These are phyloP conservation scores for Hassar affinis DNA, from an alignment of 2,113 vertebrate genomes.

Conservation along the genomic window DNA sequence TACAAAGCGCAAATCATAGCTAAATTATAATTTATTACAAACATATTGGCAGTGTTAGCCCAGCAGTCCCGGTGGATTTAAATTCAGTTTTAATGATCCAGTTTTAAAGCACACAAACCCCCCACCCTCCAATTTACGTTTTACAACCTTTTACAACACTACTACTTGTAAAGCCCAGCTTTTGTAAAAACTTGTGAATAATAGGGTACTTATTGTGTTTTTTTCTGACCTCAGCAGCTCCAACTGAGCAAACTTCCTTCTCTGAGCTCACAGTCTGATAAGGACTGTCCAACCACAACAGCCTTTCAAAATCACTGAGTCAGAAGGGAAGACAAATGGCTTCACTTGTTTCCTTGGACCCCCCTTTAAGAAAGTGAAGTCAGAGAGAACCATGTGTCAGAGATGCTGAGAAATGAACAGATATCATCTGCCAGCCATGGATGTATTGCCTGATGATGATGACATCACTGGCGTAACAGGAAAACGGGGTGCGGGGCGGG, in stretches of 20 bases:
- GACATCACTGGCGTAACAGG: slow-evolving; percentile 68
- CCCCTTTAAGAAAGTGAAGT: slow-evolving; percentile 43
- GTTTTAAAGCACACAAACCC: neutral
- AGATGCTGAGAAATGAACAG: slow-evolving; percentile 36
- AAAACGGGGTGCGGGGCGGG: no score
- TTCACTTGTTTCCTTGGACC: slow-evolving; percentile 11
- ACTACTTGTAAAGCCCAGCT: neutral
- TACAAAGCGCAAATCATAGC: no score
- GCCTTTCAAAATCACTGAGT: slow-evolving; percentile 41
- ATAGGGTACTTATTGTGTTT: neutral
- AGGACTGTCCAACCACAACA: slow-evolving; percentile 2
- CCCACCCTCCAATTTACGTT: neutral
- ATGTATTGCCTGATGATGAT: slow-evolving; percentile 63
- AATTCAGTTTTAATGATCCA: neutral
- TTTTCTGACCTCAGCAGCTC: neutral
- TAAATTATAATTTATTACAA: neutral
- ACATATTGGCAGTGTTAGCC: neutral
- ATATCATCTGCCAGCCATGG: slow-evolving; percentile 45
- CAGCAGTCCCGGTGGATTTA: no score
- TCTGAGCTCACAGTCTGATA: slow-evolving; percentile 47
- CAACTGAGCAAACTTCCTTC: neutral
- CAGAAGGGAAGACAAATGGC: slow-evolving; percentile 31
- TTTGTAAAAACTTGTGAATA: neutral
- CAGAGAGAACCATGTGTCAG: slow-evolving; percentile 35
- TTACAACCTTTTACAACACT: no score